Evolutionary conservation across 2,113 vertebrate genomes (phyloP).

Genomic region (Sebastes fasciatus): DNA sequence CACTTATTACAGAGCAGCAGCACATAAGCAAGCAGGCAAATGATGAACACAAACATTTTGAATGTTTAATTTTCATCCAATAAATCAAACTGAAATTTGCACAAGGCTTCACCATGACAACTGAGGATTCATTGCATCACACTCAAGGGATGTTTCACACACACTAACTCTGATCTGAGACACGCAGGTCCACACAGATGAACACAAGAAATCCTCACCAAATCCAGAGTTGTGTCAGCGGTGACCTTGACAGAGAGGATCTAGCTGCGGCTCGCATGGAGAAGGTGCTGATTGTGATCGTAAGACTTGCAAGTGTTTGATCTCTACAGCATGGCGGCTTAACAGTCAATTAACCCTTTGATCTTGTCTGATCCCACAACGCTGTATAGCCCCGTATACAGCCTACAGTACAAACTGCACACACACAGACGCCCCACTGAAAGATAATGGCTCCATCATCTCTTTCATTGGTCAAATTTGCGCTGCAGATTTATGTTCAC

Average conservation of each 20-base stretch:
- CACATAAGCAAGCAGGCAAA: neutral
- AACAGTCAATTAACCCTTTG: constrained; percentile 73
- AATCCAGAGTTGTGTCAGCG: constrained; percentile 25
- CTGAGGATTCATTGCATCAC: neutral
- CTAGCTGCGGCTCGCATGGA: neutral
- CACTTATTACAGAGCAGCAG: neutral
- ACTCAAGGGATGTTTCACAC: neutral
- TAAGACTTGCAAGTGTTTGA: constrained; percentile 56
- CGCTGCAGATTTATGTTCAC: constrained; percentile 31
- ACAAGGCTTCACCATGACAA: neutral
- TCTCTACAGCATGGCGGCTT: constrained; percentile 56
- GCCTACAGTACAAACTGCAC: neutral
- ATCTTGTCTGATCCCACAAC: constrained; percentile 39
- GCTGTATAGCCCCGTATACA: neutral
- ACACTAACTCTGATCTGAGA: neutral
- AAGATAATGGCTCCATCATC: constrained; percentile 22
- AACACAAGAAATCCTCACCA: constrained; percentile 14
- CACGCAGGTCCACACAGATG: neutral
- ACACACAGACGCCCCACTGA: neutral
- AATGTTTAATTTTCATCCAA: constrained; percentile 7
- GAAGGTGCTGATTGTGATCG: constrained; percentile 64
- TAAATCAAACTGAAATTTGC: neutral
- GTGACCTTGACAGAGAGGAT: constrained; percentile 56
- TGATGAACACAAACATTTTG: neutral
- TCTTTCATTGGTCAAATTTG: constrained; percentile 28